phyloP scores from a whole-genome alignment of 2,888 invertebrate genomes.

The Rotaria magnacalcarata region DNA sequence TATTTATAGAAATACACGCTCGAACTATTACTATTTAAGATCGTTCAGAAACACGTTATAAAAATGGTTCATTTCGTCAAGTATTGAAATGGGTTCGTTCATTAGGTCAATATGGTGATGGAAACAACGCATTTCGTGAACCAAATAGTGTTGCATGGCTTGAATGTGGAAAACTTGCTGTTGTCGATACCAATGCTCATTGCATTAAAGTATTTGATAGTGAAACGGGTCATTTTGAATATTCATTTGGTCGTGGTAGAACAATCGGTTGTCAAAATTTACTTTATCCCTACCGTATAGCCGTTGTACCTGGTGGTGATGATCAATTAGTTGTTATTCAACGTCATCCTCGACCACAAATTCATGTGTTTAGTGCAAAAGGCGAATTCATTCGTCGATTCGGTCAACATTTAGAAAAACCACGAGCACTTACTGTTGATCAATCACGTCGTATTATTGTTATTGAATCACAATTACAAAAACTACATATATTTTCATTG shows the following conservation, averaged over 20 bases:
- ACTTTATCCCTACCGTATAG: background rate
- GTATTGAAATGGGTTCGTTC: background rate
- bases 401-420: conserved; percentile 11
- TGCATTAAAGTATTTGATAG: background rate
- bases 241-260: conserved; percentile 18
- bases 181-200: background rate
- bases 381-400: conserved; percentile 9
- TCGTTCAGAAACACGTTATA: conserved; percentile 11
- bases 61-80: conserved; percentile 29
- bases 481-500: background rate
- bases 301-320: conserved; percentile 6
- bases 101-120: conserved; percentile 3
- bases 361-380: background rate
- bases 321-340: conserved; percentile 9
- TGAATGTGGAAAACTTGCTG: background rate
- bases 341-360: conserved; percentile 22
- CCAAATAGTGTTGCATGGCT: conserved; percentile 12
- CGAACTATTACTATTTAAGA: background rate
- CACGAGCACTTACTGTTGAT: background rate
- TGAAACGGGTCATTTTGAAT: conserved; percentile 10
- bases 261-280: conserved; percentile 5
- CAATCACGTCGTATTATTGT: conserved; percentile 8
- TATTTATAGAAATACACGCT: too few species aligned
- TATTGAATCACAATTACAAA: conserved; percentile 16
- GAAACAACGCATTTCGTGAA: background rate